Evolutionary conservation across 2,888 invertebrate genomes (phyloP), one percentile per base, ranked within the genome.

Genomic region (Gymnocheta viridis): DNA sequence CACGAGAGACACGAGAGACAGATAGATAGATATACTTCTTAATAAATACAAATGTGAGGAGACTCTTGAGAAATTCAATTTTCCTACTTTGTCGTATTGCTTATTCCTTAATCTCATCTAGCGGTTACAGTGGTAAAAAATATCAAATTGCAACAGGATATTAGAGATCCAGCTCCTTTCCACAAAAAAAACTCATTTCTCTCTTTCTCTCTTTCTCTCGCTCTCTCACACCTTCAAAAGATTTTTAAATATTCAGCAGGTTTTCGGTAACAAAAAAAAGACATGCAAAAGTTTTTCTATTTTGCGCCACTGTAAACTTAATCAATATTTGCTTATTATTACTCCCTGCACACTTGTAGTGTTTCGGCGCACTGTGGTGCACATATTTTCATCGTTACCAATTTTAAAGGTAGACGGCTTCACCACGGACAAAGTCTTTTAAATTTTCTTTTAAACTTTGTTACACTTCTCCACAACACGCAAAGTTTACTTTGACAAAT

Each of bases 1-100:
- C 32, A 12, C n/a, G n/a, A n/a, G n/a, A n/a, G 32, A 67, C 38
- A 44, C 10, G 22, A 51, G 60, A 27, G 32, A 41, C 47, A 77
- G 38, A 54, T 62, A 27, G 32, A 41, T 35, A 77, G 38, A 54
- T 62, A 24, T 54, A 14, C 58, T 41, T 32, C 22, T 64, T 12
- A 72, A 29, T 64, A 62, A 38, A 62, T 70, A 62, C 27, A 70
- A 78, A 78, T 73, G 29, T 35, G 32, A 60, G 69, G 14, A 81
- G 69, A 78, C 84, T 77, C 84, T 81, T 78, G 73, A 81, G 77
- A 84, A 84, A 84, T 81, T 84, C 84, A 84, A 84, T 84, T 84
- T 84, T 77, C 77, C 56, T 78, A 56, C 77, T 81, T 74, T 81
- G 74, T 58, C 69, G 51, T 76, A 32, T 47, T 54, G 54, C 60